Evolutionary conservation across 2,888 invertebrate genomes (phyloP), one percentile per base, ranked within the genome.

Genomic region (Leptura quadrifasciata): DNA sequence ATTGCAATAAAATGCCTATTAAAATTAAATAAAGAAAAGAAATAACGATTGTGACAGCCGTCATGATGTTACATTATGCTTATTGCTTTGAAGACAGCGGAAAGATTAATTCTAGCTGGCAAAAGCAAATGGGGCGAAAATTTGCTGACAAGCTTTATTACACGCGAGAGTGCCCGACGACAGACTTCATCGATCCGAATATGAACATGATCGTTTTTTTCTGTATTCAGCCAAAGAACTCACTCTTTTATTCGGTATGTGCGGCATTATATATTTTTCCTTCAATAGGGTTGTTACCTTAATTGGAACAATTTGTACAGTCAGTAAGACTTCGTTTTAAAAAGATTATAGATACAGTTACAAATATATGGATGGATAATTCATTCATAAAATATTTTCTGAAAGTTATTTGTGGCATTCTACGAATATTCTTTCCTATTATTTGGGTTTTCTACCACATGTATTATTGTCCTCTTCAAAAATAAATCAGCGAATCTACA

Each of bases 131-230:
- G 78, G 74, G 20, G 72, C 70, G 78, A 72, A 78, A 73, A 81
- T 81, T 77, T 70, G 76, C 74, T 75, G 78, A 79, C 78, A 76
- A 72, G 72, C 58, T 76, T 71, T 73, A 77, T 79, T 75, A 75
- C 73, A 69, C 77, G 75, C 69, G 58, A 73, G 65, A 75, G 70
- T 70, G 74, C 72, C 57, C 61, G 21, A 54, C 24, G 71, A 71
- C 71, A 61, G 71, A 61, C 47, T 61, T 52, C 27, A 71, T 71
- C 71, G 71, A 71, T 71, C 60, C 21, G 20, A 35, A 69, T 69
- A 57, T 31, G 68, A 69, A 35, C 57, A 68, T 18, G 68, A 55
- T 69, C 35, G 27, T 31, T 69, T 69, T 54, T 67, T 58, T 21
- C n/a, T 12, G 15, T 58, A 47, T 47, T 47, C 47, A 47, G n/a